These are phyloP conservation scores for Amphilophus citrinellus DNA, from an alignment of 2,113 vertebrate genomes.

Conservation along the genomic window DNA sequence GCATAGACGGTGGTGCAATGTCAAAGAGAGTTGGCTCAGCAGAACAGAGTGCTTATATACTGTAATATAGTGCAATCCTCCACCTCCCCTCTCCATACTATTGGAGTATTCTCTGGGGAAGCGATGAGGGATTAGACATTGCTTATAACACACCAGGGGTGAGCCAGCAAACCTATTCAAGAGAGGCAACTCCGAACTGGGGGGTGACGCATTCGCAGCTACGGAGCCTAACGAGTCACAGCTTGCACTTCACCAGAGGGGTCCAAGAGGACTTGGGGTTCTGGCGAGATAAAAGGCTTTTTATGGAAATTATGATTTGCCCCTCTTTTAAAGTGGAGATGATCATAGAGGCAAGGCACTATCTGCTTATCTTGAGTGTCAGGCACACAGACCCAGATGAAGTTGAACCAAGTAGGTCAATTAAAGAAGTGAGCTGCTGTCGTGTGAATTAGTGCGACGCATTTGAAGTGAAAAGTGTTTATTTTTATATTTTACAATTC, in stretches of 20 bases:
- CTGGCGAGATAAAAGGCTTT: constrained; percentile 64
- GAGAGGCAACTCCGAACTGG: constrained; percentile 47
- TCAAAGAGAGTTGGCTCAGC: constrained; percentile 71
- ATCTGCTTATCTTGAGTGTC: constrained; percentile 45
- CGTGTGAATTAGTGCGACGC: background rate
- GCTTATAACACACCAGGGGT: constrained; percentile 42
- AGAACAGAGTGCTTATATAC: constrained; percentile 48
- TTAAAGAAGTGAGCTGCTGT: background rate
- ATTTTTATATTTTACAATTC: background rate
- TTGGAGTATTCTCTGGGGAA: constrained; percentile 44
- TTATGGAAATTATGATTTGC: constrained; percentile 58
- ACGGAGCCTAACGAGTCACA: constrained; percentile 37
- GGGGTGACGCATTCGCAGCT: constrained; percentile 22
- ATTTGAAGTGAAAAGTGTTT: background rate
- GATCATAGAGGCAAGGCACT: constrained; percentile 33
- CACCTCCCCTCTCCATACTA: constrained; percentile 33
- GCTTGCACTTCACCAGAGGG: constrained; percentile 52
- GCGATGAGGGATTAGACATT: constrained; percentile 67
- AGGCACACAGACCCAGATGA: constrained; percentile 10
- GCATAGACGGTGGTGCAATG: constrained; percentile 62
- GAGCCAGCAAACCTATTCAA: constrained; percentile 49
- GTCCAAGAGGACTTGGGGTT: constrained; percentile 35
- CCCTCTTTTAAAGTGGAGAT: constrained; percentile 31
- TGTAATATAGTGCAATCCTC: constrained; percentile 44
- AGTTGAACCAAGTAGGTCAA: constrained; percentile 18